Evolutionary conservation across 2,113 vertebrate species (phyloP), one percentile per base, ranked within the genome.

Genomic region (Dinomys branickii): DNA sequence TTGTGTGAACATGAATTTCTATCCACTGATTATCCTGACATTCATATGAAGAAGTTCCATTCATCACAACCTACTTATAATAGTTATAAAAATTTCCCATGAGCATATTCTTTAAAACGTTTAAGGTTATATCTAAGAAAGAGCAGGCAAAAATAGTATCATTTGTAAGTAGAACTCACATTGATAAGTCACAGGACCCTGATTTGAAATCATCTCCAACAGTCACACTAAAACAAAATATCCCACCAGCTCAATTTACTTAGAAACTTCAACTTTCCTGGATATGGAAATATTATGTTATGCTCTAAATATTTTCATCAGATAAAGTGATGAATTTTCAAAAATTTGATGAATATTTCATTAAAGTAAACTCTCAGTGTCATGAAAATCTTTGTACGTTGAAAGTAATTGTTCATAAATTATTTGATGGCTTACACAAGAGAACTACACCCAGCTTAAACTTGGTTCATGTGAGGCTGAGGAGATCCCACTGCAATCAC

Each of bases 311-410:
- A 92, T 92, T 88, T 95, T 84, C 91, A 92, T 88, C 41, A 59
- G 69, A 92, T 33, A 54, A 89, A 90, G 63, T 65, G 47, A 78
- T 38, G 14, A 17, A 78, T 80, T 85, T 75, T 58, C 10, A 13
- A 92, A 90, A 56, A 30, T 78, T 82, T 85, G 85, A 85, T 91
- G 82, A 95, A 90, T 84, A 95, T 91, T 96, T 92, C 96, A 93
- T 85, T 90, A 93, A 75, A 26, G 47, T 67, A 16, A 30, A 93
- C 54, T 71, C 77, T 7, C 83, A 38, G 63, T 88, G 52, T 80
- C 82, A 83, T 4, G 33, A 78, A 75, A 96, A 97, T 10, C n/a
- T 52, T 88, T 96, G 96, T 19, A 38, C 73, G 59, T 73, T 63
- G 69, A 88, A 83, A 78, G 38, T 47, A 44, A 61, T 67, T 94